Percentiles rank a stretch among this genome's conserved stretches.
Conservation (phyloP, 2,113 vertebrate genomes). For the Hippopotamus amphibius region DNA sequence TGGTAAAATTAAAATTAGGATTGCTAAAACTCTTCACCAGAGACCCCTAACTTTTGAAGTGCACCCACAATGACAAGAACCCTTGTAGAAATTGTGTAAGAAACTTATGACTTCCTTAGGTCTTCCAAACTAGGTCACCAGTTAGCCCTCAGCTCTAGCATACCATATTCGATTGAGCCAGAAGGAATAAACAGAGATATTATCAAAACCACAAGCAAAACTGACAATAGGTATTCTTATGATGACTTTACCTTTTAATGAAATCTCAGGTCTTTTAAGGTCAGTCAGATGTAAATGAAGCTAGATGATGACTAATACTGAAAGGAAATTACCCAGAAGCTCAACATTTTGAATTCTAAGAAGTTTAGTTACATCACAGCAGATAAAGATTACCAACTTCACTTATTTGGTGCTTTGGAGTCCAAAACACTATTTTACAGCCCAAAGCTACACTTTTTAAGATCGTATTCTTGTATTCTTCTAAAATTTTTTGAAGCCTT, state of each 20-base stretch:
- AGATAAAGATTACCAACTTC: not conserved
- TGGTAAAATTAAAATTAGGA: not conserved
- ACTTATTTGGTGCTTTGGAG: not conserved
- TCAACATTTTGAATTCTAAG: not conserved
- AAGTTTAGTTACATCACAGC: slow-evolving; percentile 16
- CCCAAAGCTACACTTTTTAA: not conserved
- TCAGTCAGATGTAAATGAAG: slow-evolving; percentile 32
- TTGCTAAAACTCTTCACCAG: not conserved
- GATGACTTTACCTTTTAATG: slow-evolving; percentile 43
- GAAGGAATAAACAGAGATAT: slow-evolving; percentile 53
- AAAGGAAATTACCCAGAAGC: slow-evolving; percentile 33
- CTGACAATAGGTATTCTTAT: not conserved
- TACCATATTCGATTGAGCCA: slow-evolving; percentile 17
- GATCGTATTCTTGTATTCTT: not conserved
- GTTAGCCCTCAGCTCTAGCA: not conserved
- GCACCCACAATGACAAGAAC: not conserved
- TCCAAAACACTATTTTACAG: not conserved
- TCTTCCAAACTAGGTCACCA: slow-evolving; percentile 50
- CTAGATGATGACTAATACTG: not conserved
- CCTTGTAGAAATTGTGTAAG: not conserved
- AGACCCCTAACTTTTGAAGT: not conserved
- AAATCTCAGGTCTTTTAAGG: slow-evolving; percentile 38
- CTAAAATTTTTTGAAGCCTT: slow-evolving; percentile 12
- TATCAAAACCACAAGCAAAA: slow-evolving; percentile 54
- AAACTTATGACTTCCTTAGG: not conserved